phyloP scores from a whole-genome alignment of 2,797 vertebrate genomes.

The Phyllotis vaccarum region DNA sequence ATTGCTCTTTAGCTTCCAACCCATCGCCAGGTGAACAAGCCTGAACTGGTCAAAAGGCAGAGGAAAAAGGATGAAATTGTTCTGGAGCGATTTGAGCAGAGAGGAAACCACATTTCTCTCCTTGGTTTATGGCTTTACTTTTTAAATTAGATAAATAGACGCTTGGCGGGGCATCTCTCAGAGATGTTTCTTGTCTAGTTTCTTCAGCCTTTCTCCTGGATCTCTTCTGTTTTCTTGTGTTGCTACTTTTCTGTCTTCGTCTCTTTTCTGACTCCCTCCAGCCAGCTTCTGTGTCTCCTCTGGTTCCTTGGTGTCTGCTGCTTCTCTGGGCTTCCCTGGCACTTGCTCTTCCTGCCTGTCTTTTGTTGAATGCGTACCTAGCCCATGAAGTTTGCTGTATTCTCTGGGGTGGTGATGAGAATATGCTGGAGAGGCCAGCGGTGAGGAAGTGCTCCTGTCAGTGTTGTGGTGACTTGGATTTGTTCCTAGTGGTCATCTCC shows the following conservation, averaged over 20 bases:
- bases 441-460: neutral
- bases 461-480: neutral
- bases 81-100: slow-evolving; percentile 26
- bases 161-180: slow-evolving; percentile 35
- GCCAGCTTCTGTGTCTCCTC: neutral
- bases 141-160: slow-evolving; percentile 77
- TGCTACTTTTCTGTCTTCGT: neutral
- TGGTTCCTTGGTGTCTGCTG: neutral
- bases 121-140: slow-evolving; percentile 72
- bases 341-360: neutral
- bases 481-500: slow-evolving; percentile 41
- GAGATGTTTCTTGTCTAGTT: slow-evolving; percentile 22
- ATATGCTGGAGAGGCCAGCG: neutral
- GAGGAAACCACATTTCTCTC: slow-evolving; percentile 23
- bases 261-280: neutral
- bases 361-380: neutral
- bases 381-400: neutral
- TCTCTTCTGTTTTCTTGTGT: slow-evolving; percentile 51
- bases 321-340: neutral
- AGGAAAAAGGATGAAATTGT: neutral
- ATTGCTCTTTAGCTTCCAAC: neutral
- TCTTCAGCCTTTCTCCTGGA: slow-evolving; percentile 27
- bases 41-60: neutral
- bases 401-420: neutral
- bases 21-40: neutral